Evolutionary conservation across 2,113 vertebrate genomes (phyloP), one percentile per base, ranked within the genome.

Genomic region (Promerops cafer): DNA sequence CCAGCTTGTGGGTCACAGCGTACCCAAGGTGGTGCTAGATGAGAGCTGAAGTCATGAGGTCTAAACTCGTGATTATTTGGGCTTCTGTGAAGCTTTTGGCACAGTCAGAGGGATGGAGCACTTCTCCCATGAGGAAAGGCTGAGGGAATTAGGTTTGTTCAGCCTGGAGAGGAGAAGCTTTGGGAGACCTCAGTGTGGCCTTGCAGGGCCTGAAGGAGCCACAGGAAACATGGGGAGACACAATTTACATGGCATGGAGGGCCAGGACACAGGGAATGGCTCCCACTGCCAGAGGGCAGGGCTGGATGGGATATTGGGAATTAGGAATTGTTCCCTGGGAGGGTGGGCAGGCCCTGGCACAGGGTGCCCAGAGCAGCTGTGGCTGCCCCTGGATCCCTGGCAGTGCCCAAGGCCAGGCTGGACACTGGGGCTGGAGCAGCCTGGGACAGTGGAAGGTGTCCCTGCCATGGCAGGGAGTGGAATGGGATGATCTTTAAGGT

Each of bases 101-200:
- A 11, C 24, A 53, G n/a, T 15, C 45, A 56, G 49, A 63, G 42
- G 47, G 5, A 27, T 19, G n/a, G 49, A 77, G 70, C 63, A 63
- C 5, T 15, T 42, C 30, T 76, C 3, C 30, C 27, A 8, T 8
- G 35, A 54, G 47, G 47, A 61, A 54, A 54, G 26, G n/a, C 17
- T 83, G 70, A 3, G 21, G 1, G 27, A 74, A 2, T 0, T 74
- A 52, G 44, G 63, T 37, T 28, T 31, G 63, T 8, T 42, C 54
- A 35, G n/a, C 30, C 54, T 76, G 79, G 2, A 61, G 1, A 60
- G 1, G n/a, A 82, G 61, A 35, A 83, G 78, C 30, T 89, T 35
- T 47, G 61, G n/a, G n/a, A 1, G n/a, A 75, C 0, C 39, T 3
- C 2, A 53, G 0, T 0, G 37, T 17, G 60, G 53, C 60, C 68